Evolutionary conservation across 2,797 vertebrate species (phyloP).

Genomic region (Chelon auratus): DNA sequence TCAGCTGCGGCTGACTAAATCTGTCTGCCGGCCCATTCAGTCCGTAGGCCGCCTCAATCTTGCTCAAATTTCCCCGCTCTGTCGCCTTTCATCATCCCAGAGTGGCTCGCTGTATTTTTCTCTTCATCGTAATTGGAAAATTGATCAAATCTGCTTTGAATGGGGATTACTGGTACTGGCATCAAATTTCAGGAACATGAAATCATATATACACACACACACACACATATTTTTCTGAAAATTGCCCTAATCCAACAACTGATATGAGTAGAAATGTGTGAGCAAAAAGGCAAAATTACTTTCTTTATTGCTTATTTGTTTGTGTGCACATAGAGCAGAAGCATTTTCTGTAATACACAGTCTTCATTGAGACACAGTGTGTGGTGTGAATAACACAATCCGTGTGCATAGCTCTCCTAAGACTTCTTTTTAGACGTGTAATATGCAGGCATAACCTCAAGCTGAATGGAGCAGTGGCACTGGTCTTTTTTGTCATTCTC

Average conservation of each 20-base stretch:
- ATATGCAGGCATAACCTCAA: slow-evolving; percentile 30
- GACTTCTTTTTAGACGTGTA: slow-evolving; percentile 34
- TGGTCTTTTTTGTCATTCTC: slow-evolving; percentile 39
- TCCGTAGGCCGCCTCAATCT: slow-evolving; percentile 11
- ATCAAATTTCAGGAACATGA: slow-evolving; percentile 34
- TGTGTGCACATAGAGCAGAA: slow-evolving; percentile 1
- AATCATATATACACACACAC: slow-evolving; percentile 5
- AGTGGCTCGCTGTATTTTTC: slow-evolving; percentile 32
- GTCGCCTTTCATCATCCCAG: slow-evolving; percentile 34
- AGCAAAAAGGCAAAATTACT: slow-evolving; percentile 9
- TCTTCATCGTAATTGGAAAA: slow-evolving; percentile 58
- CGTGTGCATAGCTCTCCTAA: not conserved
- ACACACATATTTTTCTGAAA: slow-evolving; percentile 12
- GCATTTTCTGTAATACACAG: not conserved
- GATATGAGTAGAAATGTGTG: slow-evolving; percentile 5
- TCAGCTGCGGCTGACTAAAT: not conserved
- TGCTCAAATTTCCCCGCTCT: slow-evolving; percentile 29
- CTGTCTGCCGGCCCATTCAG: slow-evolving; percentile 3
- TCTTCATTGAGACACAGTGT: slow-evolving; percentile 6
- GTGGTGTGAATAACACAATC: slow-evolving; percentile 31
- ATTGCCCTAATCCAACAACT: slow-evolving; percentile 31
- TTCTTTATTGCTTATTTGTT: not conserved
- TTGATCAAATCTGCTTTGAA: slow-evolving; percentile 44
- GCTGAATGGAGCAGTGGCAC: slow-evolving; percentile 36
- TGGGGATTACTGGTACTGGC: slow-evolving; percentile 35